Percentiles rank a stretch among this genome's conserved stretches.
Evolutionary conservation across 2,797 vertebrate genomes (phyloP).

Genomic region (Serranus cabrilla): DNA sequence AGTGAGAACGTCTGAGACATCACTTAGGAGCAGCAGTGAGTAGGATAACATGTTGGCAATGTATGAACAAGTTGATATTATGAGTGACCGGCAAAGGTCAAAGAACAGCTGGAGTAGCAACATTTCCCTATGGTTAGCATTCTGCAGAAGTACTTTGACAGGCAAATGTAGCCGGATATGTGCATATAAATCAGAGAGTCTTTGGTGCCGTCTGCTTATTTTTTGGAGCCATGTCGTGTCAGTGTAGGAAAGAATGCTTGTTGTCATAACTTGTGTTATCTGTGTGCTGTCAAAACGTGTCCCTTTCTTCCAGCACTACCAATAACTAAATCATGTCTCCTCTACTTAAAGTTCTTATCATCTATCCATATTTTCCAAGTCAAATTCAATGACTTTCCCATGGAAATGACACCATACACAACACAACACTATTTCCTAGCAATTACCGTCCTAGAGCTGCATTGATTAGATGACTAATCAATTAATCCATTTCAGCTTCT

Average conservation of each 20-base stretch:
- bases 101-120: constrained; percentile 52
- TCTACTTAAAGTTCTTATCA: not conserved
- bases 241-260: not conserved
- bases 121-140: constrained; percentile 72
- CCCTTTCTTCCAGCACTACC: not conserved
- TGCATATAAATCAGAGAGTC: constrained; percentile 53
- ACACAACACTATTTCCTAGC: not conserved
- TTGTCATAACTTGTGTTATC: not conserved
- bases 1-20: constrained; percentile 18
- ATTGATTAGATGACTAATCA: no score
- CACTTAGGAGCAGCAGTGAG: not conserved
- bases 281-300: not conserved
- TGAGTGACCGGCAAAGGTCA: constrained; percentile 28
- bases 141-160: constrained; percentile 76
- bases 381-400: not conserved
- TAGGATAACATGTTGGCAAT: not conserved
- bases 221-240: constrained; percentile 14
- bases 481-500: no score
- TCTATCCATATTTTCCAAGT: not conserved
- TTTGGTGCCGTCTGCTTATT: constrained; percentile 15
- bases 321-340: not conserved
- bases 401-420: not conserved
- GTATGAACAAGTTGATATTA: constrained; percentile 13
- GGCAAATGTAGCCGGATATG: constrained; percentile 76
- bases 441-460: no score